Percentiles rank a stretch among this genome's conserved stretches.
phyloP scores from a whole-genome alignment of 2,113 vertebrate genomes.

The Sinocyclocheilus maitianheensis region DNA sequence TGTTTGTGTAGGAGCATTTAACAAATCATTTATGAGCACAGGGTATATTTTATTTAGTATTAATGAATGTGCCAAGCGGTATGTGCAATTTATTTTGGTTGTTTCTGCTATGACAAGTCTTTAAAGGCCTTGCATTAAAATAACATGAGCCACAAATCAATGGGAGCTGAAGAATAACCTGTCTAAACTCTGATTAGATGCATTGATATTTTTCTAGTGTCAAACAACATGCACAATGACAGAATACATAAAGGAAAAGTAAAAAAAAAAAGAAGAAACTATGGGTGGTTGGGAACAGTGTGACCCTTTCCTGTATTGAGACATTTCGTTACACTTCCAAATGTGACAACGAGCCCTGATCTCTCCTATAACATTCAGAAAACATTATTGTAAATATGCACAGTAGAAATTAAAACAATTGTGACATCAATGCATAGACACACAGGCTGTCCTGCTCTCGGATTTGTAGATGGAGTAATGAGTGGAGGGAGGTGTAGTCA shows the following conservation, averaged over 20 bases:
- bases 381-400: background rate
- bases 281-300: background rate
- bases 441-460: background rate
- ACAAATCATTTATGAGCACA: slow-evolving; percentile 2
- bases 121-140: background rate
- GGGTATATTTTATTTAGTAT: background rate
- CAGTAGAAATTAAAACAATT: background rate
- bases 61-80: background rate
- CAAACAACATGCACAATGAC: background rate
- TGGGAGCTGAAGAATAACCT: background rate
- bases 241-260: background rate
- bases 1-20: background rate
- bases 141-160: background rate
- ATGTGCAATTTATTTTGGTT: background rate
- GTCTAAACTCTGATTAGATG: background rate
- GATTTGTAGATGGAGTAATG: background rate
- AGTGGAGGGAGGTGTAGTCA: slow-evolving; percentile 61
- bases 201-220: background rate
- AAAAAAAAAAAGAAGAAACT: too few relatives aligned
- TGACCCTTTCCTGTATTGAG: background rate
- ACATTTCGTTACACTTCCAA: background rate
- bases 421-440: background rate
- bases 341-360: background rate
- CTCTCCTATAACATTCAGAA: background rate
- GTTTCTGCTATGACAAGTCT: background rate